Evolutionary conservation across 2,888 invertebrate genomes (phyloP).

Genomic region (Drosophila picticornis): DNA sequence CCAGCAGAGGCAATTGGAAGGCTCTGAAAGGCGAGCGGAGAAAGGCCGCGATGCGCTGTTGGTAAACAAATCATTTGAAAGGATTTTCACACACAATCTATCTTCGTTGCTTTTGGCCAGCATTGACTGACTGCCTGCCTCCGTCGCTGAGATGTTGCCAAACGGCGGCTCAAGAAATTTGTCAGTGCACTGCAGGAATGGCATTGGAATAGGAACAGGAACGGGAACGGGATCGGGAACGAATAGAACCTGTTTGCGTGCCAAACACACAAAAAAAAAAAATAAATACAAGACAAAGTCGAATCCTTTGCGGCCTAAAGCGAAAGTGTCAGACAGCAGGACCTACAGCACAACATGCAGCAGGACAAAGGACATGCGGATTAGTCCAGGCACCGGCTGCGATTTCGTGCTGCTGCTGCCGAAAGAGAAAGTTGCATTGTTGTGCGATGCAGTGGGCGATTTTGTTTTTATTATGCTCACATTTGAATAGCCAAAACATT

Average conservation of each 20-base stretch:
- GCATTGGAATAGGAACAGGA: conserved; percentile 8
- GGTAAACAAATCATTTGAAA: conserved; percentile 81
- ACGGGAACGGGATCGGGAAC: conserved; percentile 1
- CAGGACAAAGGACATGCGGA: conserved; percentile 46
- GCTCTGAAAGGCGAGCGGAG: conserved; percentile 33
- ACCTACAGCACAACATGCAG: conserved; percentile 21
- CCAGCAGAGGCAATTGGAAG: conserved; percentile 15
- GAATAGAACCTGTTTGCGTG: conserved; percentile 52
- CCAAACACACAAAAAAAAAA: conserved; percentile 11
- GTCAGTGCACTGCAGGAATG: conserved; percentile 54
- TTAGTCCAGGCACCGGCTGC: conserved; percentile 52
- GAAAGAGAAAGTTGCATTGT: conserved; percentile 76
- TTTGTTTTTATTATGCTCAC: conserved; percentile 51
- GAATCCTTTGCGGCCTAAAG: conserved; percentile 60
- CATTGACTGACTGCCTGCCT: conserved; percentile 44
- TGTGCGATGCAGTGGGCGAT: conserved; percentile 26
- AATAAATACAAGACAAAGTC: conserved; percentile 27
- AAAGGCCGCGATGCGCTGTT: conserved; percentile 63
- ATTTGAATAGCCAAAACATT: conserved; percentile 69
- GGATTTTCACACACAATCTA: conserved; percentile 82
- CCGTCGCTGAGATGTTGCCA: conserved; percentile 34
- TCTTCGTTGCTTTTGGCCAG: conserved; percentile 65
- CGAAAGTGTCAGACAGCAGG: conserved; percentile 61
- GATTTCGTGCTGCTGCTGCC: conserved; percentile 28
- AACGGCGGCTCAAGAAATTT: conserved; percentile 59